Conservation (phyloP, 2,113 vertebrate genomes). For the Dryoscopus gambensis region DNA sequence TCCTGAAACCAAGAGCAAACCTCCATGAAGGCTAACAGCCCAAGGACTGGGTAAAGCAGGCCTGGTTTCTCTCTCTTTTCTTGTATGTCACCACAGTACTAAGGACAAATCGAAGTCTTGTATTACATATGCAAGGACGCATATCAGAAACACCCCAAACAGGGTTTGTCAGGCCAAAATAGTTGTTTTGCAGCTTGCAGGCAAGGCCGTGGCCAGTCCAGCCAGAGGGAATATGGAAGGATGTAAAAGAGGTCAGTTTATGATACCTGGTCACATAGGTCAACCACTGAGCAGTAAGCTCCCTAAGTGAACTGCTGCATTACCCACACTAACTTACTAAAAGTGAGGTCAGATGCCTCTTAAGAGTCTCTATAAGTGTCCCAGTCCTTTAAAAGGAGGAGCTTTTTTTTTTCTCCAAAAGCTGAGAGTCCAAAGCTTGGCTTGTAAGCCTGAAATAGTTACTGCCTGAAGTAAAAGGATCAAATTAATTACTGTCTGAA, state of each 20-base stretch:
- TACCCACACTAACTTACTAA: not conserved
- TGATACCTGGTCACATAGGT: not conserved
- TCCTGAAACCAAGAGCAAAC: not conserved
- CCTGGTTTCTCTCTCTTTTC: not conserved
- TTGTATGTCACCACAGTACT: not conserved
- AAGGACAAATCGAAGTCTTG: not conserved
- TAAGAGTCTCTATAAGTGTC: not conserved
- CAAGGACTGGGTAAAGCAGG: not conserved
- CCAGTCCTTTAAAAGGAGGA: not conserved
- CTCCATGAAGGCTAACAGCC: not conserved
- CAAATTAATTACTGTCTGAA: conserved; percentile 28
- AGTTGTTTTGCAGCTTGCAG: not conserved
- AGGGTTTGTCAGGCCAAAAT: not conserved
- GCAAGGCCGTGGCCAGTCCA: not conserved
- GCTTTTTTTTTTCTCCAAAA: not conserved
- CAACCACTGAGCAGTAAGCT: not conserved
- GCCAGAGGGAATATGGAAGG: not conserved
- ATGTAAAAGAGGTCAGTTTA: not conserved
- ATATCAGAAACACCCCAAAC: not conserved
- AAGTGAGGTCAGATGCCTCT: not conserved
- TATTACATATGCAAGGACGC: accelerated
- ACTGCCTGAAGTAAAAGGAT: conserved; percentile 6
- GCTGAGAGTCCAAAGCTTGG: not conserved
- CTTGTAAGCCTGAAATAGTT: conserved; percentile 9
- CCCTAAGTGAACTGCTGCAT: not conserved